These are phyloP conservation scores for Calliphora vicina DNA, from an alignment of 1,140 invertebrate species.

Conservation along the genomic window DNA sequence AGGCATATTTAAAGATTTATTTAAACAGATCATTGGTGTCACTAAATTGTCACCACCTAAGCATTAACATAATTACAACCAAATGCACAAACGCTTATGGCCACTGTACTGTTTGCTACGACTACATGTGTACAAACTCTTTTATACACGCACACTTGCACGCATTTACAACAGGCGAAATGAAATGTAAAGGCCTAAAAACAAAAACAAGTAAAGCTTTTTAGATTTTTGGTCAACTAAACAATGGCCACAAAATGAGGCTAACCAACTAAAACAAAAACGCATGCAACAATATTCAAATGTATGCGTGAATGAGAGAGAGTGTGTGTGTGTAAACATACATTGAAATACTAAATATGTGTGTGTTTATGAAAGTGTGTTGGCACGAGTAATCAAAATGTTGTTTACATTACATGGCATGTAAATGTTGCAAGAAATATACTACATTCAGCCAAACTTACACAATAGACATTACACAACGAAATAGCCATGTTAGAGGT, in stretches of 20 bases:
- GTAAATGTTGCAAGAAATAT: background rate
- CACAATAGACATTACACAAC: background rate
- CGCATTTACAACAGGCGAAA: background rate
- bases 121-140: no score
- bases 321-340: no score
- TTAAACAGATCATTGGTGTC: constrained; percentile 32
- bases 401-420: constrained; percentile 12
- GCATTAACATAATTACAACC: constrained; percentile 29
- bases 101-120: background rate
- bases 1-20: constrained; percentile 30
- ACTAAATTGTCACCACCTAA: constrained; percentile 31
- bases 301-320: background rate
- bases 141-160: background rate
- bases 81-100: background rate
- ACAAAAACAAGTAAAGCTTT: constrained; percentile 26
- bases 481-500: background rate
- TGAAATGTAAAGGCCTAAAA: background rate
- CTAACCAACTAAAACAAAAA: constrained; percentile 22
- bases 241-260: constrained; percentile 32
- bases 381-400: background rate
- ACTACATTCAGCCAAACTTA: background rate
- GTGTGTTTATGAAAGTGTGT: background rate
- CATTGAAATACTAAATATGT: background rate
- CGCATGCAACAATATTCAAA: background rate
- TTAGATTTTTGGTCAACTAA: constrained; percentile 32